Percentiles rank a stretch among this genome's conserved stretches.
Conservation (phyloP, 2,797 vertebrate genomes). For the Chaunax sp. region DNA sequence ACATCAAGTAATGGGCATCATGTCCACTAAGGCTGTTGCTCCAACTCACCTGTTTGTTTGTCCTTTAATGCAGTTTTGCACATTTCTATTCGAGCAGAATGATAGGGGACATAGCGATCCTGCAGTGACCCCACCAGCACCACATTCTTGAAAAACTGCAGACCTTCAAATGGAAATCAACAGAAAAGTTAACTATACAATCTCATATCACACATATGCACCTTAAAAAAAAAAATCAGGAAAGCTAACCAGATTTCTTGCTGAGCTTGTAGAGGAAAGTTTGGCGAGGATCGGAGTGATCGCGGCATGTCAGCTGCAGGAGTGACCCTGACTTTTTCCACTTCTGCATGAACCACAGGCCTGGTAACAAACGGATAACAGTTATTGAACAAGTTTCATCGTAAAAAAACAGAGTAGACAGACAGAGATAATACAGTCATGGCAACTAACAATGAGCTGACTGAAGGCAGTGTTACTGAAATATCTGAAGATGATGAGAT, state of each 20-base stretch:
- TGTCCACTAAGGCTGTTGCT: background rate
- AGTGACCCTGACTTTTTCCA: conserved; percentile 99
- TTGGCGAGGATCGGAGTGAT: conserved; percentile 97
- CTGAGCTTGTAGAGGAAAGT: conserved; percentile 99
- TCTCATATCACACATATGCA: background rate
- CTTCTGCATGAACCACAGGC: conserved; percentile 99
- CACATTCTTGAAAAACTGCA: conserved; percentile 98
- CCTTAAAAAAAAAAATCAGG: background rate
- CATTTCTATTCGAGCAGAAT: conserved; percentile 99
- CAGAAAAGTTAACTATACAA: conserved; percentile 6
- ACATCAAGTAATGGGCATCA: background rate
- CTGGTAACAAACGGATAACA: conserved; percentile 71
- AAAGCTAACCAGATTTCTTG: conserved; percentile 93
- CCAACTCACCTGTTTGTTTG: conserved; percentile 93
- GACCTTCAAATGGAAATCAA: conserved; percentile 81
- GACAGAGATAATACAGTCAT: background rate
- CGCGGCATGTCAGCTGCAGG: conserved; percentile 95
- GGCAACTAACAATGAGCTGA: background rate
- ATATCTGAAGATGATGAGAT: background rate
- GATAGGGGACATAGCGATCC: conserved; percentile 98
- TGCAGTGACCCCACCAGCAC: conserved; percentile 97
- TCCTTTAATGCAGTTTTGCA: conserved; percentile 99
- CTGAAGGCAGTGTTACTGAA: background rate
- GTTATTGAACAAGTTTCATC: conserved; percentile 1
- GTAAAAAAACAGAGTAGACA: background rate